Conservation (phyloP, 2,113 vertebrate species). For the Dicentrarchus labrax region DNA sequence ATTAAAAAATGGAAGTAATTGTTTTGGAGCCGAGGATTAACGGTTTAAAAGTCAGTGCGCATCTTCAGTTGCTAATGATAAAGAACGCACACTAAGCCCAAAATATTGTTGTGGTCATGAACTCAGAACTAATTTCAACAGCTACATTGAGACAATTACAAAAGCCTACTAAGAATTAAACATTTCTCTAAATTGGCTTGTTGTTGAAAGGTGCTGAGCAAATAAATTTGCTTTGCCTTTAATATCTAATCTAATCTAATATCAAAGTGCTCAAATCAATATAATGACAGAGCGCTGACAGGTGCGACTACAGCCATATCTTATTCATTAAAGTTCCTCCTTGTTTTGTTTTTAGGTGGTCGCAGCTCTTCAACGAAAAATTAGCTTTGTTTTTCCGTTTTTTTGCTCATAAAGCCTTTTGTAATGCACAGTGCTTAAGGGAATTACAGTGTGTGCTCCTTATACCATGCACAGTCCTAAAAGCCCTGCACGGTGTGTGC, state of each 20-base stretch:
- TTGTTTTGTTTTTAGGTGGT: conserved; percentile 39
- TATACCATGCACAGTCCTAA: conserved; percentile 15
- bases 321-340: conserved; percentile 44
- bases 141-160: not conserved
- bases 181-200: not conserved
- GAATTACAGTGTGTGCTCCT: conserved; percentile 46
- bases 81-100: not conserved
- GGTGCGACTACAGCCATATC: conserved; percentile 25
- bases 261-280: conserved; percentile 34
- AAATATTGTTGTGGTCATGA: not conserved
- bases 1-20: not conserved
- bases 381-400: conserved; percentile 36
- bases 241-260: conserved; percentile 29
- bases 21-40: too few species aligned
- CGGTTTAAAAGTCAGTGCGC: not conserved
- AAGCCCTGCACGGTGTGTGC: conserved; percentile 24
- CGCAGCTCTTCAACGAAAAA: conserved; percentile 6
- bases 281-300: conserved; percentile 21
- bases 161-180: not conserved
- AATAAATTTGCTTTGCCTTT: not conserved
- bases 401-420: conserved; percentile 46
- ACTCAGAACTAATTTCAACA: not conserved
- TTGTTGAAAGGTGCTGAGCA: not conserved
- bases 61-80: too few species aligned
- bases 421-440: conserved; percentile 41